These are phyloP conservation scores for Pediacus dermestoides DNA, from an alignment of 2,888 invertebrate genomes.

Conservation along the genomic window DNA sequence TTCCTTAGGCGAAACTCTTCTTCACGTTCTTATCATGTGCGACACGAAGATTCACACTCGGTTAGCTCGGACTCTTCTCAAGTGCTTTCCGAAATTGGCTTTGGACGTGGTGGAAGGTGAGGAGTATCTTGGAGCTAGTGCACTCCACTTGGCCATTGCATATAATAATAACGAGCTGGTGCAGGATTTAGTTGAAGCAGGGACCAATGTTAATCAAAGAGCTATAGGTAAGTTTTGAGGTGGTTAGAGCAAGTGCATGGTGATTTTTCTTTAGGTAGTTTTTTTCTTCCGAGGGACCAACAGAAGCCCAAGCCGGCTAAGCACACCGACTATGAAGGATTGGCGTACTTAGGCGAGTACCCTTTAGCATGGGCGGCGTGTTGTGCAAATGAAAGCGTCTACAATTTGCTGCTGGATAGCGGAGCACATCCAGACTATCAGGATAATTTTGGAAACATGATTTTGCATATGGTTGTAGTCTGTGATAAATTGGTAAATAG, in stretches of 20 bases:
- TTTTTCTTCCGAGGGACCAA: conserved; percentile 94
- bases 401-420: conserved; percentile 87
- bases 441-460: conserved; percentile 97
- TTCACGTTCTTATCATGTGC: conserved; percentile 93
- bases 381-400: conserved; percentile 94
- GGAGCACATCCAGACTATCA: conserved; percentile 95
- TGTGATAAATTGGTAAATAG: conserved; percentile 85
- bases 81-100: conserved; percentile 86
- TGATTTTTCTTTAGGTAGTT: conserved; percentile 61
- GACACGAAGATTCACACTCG: conserved; percentile 79
- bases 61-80: conserved; percentile 83
- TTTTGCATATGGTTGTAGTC: conserved; percentile 99
- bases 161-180: conserved; percentile 95
- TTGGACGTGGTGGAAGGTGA: conserved; percentile 96
- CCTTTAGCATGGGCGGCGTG: conserved; percentile 97
- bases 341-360: conserved; percentile 96
- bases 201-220: conserved; percentile 87
- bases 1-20: conserved; percentile 88
- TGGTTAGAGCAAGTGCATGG: background rate
- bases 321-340: conserved; percentile 90
- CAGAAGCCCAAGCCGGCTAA: conserved; percentile 74
- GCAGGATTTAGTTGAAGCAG: conserved; percentile 87
- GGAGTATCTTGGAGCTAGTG: conserved; percentile 92
- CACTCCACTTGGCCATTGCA: conserved; percentile 93
- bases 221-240: conserved; percentile 68